These are phyloP conservation scores for Scyliorhinus canicula DNA, from an alignment of 2,797 vertebrate species.

Conservation along the genomic window DNA sequence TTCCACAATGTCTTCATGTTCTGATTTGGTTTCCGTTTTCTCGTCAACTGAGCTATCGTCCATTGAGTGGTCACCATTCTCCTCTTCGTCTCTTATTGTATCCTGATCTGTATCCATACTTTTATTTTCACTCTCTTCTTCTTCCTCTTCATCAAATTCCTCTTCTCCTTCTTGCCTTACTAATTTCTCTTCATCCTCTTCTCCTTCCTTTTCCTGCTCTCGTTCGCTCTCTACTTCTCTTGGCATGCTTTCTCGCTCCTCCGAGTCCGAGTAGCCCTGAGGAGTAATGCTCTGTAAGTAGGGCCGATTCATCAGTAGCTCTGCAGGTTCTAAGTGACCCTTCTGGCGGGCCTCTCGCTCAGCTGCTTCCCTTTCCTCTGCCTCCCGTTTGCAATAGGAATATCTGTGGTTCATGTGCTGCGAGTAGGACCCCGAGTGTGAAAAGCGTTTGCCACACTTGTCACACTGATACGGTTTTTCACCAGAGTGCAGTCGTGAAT, in stretches of 20 bases:
- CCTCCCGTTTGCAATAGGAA: slow-evolving; percentile 97
- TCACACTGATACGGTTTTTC: slow-evolving; percentile 98
- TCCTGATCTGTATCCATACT: slow-evolving; percentile 98
- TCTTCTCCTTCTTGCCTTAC: slow-evolving; percentile 76
- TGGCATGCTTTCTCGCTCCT: slow-evolving; percentile 79
- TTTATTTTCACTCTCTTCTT: slow-evolving; percentile 96
- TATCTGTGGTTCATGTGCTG: slow-evolving; percentile 99
- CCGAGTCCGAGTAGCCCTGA: slow-evolving; percentile 88
- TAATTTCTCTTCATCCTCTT: slow-evolving; percentile 82
- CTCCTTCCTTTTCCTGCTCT: slow-evolving; percentile 85
- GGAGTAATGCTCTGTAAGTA: slow-evolving; percentile 93
- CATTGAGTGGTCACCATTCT: slow-evolving; percentile 94
- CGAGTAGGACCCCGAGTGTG: slow-evolving; percentile 95
- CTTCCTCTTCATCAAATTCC: slow-evolving; percentile 87
- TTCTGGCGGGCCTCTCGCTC: slow-evolving; percentile 87
- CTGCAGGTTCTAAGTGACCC: slow-evolving; percentile 85
- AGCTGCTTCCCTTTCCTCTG: slow-evolving; percentile 89
- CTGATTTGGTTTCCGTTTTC: slow-evolving; percentile 99
- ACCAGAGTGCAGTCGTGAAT: slow-evolving; percentile 92
- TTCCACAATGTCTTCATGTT: slow-evolving; percentile 96
- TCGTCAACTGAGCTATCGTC: slow-evolving; percentile 98
- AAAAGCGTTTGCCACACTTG: slow-evolving; percentile 96
- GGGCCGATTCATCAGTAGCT: slow-evolving; percentile 95
- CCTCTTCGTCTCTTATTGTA: slow-evolving; percentile 93
- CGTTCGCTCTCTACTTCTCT: slow-evolving; percentile 75